Conservation (phyloP, 2,888 invertebrate species). For the Catocala fraxini region DNA sequence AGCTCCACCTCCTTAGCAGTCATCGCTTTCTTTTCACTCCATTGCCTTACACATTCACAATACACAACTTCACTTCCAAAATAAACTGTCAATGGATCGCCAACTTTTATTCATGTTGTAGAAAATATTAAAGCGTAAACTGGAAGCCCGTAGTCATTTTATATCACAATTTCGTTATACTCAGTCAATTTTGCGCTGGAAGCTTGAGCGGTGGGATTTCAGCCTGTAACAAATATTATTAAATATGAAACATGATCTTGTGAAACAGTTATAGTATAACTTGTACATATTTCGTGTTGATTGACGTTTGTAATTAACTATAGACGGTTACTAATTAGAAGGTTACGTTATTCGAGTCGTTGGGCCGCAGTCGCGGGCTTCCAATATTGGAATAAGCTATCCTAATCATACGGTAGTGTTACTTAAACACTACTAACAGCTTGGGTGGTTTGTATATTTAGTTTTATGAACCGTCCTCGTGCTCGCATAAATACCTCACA, state of each 20-base stretch:
- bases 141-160: conserved; percentile 71
- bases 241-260: conserved; percentile 36
- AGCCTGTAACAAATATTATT: conserved; percentile 68
- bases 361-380: conserved; percentile 24
- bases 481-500: conserved; percentile 62
- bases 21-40: conserved; percentile 85
- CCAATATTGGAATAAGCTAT: conserved; percentile 46
- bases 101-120: conserved; percentile 52
- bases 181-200: conserved; percentile 60
- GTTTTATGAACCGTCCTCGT: conserved; percentile 60
- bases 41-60: conserved; percentile 61
- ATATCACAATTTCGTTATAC: conserved; percentile 66
- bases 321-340: conserved; percentile 34
- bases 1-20: conserved; percentile 91
- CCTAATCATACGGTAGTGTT: conserved; percentile 40
- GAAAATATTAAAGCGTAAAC: conserved; percentile 60
- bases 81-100: conserved; percentile 55
- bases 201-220: conserved; percentile 49
- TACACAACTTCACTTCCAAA: conserved; percentile 51
- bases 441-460: conserved; percentile 63
- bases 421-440: conserved; percentile 51
- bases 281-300: conserved; percentile 21
- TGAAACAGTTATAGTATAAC: conserved; percentile 18
- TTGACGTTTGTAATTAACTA: conserved; percentile 37
- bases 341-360: conserved; percentile 37